Conservation (phyloP, 2,113 vertebrate species). For the Cephalopterus ornatus region DNA sequence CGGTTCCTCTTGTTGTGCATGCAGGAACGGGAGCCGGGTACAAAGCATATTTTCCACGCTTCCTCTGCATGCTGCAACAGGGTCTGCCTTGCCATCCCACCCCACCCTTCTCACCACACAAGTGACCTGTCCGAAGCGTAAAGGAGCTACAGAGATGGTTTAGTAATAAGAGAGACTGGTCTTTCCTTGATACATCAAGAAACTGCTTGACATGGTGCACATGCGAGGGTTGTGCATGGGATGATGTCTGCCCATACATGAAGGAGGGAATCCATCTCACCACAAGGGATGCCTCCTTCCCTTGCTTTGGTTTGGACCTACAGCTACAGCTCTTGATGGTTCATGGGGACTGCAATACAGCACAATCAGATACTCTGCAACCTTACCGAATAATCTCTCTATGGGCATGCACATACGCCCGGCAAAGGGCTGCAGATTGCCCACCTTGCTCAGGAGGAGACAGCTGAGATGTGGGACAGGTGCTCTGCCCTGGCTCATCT, state of each 20-base stretch:
- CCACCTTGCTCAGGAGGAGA: background rate
- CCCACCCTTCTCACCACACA: fast-evolving
- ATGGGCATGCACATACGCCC: fast-evolving
- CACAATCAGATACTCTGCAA: background rate
- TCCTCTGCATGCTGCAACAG: background rate
- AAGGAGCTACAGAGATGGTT: background rate
- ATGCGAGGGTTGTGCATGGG: fast-evolving
- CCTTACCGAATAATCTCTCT: background rate
- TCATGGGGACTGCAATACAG: background rate
- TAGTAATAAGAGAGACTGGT: background rate
- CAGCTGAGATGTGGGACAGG: background rate
- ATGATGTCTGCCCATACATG: background rate
- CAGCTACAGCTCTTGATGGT: fast-evolving
- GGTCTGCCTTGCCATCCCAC: background rate
- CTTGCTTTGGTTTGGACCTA: background rate
- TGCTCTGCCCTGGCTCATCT: background rate
- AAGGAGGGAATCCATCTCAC: background rate
- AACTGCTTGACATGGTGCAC: background rate
- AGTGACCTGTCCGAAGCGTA: background rate
- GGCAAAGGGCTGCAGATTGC: background rate
- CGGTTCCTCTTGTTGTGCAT: fast-evolving
- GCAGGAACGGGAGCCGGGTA: background rate
- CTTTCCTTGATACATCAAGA: background rate
- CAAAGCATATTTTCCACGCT: fast-evolving
- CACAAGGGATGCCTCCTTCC: background rate